phyloP scores from a whole-genome alignment of 2,113 vertebrate species.

The Amphilophus citrinellus region DNA sequence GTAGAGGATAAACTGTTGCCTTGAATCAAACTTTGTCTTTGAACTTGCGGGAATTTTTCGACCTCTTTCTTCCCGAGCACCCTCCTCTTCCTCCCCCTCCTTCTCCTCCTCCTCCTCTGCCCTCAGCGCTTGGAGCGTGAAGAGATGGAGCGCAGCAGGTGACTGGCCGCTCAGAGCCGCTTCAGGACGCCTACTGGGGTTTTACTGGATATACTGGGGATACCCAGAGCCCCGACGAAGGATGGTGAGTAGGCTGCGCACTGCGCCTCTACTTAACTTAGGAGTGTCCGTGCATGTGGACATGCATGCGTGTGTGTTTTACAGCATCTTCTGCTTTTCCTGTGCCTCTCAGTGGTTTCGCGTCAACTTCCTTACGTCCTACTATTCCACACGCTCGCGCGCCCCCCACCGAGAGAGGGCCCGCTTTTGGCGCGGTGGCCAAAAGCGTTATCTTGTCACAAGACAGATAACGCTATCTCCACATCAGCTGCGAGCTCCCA shows the following conservation, averaged over 20 bases:
- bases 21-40: slow-evolving; percentile 64
- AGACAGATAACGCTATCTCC: slow-evolving; percentile 24
- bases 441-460: slow-evolving; percentile 15
- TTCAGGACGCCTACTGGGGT: slow-evolving; percentile 42
- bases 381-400: not conserved
- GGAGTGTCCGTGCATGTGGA: not conserved
- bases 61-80: not conserved
- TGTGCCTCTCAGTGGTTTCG: not conserved
- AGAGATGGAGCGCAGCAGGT: slow-evolving; percentile 74
- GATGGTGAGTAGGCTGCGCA: slow-evolving; percentile 70
- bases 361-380: slow-evolving; percentile 19
- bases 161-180: slow-evolving; percentile 57
- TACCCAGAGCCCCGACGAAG: slow-evolving; percentile 51
- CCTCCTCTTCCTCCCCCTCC: not conserved
- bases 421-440: not conserved
- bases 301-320: not conserved
- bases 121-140: slow-evolving; percentile 28
- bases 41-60: slow-evolving; percentile 43
- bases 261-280: slow-evolving; percentile 18
- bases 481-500: slow-evolving; percentile 18
- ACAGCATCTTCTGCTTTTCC: not conserved
- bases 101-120: not conserved
- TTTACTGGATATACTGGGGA: slow-evolving; percentile 31
- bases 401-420: not conserved
- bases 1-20: slow-evolving; percentile 42